phyloP scores from a whole-genome alignment of 2,113 vertebrate species.

The Rhabdornis inornatus region DNA sequence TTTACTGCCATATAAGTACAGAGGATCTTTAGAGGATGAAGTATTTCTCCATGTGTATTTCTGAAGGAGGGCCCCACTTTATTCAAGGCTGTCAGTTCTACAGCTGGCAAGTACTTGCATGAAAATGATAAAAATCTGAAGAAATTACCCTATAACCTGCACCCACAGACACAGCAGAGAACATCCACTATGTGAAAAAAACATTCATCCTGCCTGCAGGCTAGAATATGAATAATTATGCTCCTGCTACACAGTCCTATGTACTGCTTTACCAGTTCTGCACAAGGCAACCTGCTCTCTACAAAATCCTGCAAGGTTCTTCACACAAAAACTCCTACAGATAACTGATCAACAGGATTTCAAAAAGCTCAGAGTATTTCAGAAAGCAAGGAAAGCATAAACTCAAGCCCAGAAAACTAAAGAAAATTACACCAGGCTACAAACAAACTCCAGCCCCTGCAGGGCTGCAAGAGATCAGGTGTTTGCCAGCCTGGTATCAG shows the following conservation, averaged over 20 bases:
- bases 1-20: neutral
- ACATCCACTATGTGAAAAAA: neutral
- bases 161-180: neutral
- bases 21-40: neutral
- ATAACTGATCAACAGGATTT: neutral
- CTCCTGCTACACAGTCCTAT: neutral
- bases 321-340: neutral
- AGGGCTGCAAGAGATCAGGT: neutral
- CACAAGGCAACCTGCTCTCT: neutral
- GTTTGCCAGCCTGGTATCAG: neutral
- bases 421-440: neutral
- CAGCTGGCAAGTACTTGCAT: neutral
- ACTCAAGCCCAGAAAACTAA: neutral
- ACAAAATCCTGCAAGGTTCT: neutral
- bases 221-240: neutral
- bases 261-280: neutral
- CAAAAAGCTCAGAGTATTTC: neutral
- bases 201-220: neutral
- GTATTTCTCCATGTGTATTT: neutral
- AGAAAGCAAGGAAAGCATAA: neutral
- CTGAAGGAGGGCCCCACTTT: neutral
- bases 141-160: neutral
- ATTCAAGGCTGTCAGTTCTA: neutral
- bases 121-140: neutral
- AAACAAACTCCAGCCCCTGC: neutral